Evolutionary conservation across 2,888 invertebrate genomes (phyloP), one percentile per base, ranked within the genome.

Genomic region (Isoperla grammatica): DNA sequence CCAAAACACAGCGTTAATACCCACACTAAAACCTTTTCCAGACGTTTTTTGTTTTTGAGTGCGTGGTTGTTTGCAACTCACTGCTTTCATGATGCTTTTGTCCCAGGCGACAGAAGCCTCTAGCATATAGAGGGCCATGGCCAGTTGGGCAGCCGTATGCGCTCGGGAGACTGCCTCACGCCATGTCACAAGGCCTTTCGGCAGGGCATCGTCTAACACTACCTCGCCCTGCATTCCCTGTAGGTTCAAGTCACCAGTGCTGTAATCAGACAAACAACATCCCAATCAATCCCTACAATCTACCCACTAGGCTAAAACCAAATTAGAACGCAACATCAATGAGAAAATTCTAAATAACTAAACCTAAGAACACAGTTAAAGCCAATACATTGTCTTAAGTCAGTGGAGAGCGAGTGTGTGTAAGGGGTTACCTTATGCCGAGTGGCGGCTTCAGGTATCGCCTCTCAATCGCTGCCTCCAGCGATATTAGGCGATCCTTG

Each of bases 21-120:
- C 65, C 65, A 65, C 65, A 64, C 65, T 64, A 63, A 60, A 61
- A 63, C 60, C 64, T 62, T 59, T 61, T 61, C 64, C 57, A 59
- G 64, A 59, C 57, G 62, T 59, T 39, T 53, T 53, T 37, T 15
- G 17, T 20, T 22, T 17, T 53, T 37, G 37, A 17, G 35, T 37
- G 15, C 17, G 39, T 17, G 15, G 53, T 8, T n/a, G 6, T 19
- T 39, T 37, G 37, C 56, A 58, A 87, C 92, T 86, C 81, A 96
- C 95, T 79, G 96, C 97, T 83, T 96, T 95, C 96, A 98, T 96
- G 72, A 96, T 92, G 78, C 95, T 95, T 79, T 96, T 95, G 78
- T 98, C 97, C 98, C 98, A 98, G 40, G 96, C 95, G 69, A 98
- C 92, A 72, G 89, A 90, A 1, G 88, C 86, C 73, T 96, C 95